Evolutionary conservation across 2,888 invertebrate species (phyloP).

Genomic region (Odontothrips loti): DNA sequence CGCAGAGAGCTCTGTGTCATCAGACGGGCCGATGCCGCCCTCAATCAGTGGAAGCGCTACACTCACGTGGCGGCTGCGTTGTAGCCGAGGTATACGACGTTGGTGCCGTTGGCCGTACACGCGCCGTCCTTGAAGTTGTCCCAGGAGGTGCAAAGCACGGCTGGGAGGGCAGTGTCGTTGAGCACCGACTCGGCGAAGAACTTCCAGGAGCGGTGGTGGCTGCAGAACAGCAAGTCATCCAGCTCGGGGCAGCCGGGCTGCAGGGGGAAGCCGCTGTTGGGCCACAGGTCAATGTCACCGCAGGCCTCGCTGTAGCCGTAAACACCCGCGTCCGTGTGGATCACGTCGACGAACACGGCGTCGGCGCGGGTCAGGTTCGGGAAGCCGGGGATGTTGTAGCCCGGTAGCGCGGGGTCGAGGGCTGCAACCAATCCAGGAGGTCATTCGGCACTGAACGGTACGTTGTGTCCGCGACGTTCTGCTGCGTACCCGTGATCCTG

Average conservation of each 20-base stretch:
- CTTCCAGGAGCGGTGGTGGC: conserved; percentile 29
- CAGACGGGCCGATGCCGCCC: not conserved
- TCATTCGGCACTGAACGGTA: not conserved
- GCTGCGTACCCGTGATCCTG: not conserved
- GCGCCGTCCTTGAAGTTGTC: not conserved
- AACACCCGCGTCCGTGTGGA: conserved; percentile 6
- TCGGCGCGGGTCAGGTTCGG: conserved; percentile 8
- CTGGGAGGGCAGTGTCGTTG: conserved; percentile 27
- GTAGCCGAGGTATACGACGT: conserved; percentile 27
- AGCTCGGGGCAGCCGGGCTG: not conserved
- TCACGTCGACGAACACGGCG: not conserved
- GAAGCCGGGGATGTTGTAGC: not conserved
- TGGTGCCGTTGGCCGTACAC: not conserved
- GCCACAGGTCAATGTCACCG: not conserved
- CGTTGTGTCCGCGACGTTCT: not conserved
- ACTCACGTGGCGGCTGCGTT: not conserved
- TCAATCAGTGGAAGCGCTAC: no score
- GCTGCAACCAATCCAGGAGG: not conserved
- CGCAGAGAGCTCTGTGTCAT: not conserved
- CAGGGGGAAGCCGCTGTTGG: not conserved
- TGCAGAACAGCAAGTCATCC: not conserved
- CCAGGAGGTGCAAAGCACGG: conserved; percentile 10
- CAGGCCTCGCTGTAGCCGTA: not conserved
- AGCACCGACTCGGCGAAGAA: conserved; percentile 30
- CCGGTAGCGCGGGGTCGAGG: not conserved